A percentile compares a stretch with the other conserved stretches of the same genome.
These are phyloP conservation scores for Agonopterix subpropinquella DNA, from an alignment of 2,888 invertebrate species.

Conservation along the genomic window DNA sequence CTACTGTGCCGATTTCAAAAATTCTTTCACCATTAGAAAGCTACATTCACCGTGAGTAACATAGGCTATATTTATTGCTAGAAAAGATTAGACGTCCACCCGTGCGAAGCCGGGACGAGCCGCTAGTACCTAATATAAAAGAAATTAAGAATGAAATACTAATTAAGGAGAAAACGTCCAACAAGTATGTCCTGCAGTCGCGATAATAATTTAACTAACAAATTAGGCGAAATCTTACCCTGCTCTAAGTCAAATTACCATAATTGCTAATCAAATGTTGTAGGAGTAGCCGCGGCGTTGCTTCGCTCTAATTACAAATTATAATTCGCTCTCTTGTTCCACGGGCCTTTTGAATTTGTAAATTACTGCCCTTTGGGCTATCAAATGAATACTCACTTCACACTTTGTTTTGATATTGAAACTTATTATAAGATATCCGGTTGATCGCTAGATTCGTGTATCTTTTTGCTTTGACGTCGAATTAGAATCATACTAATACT, in stretches of 20 bases:
- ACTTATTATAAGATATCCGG: background rate
- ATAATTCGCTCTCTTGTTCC: slow-evolving; percentile 73
- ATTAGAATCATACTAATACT: too few species aligned
- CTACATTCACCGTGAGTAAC: too few species aligned
- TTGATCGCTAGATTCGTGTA: background rate
- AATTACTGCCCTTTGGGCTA: slow-evolving; percentile 61
- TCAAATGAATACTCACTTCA: slow-evolving; percentile 48
- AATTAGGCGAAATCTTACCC: slow-evolving; percentile 72
- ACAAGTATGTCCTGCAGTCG: slow-evolving; percentile 33
- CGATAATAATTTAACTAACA: slow-evolving; percentile 70
- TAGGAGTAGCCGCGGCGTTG: slow-evolving; percentile 58
- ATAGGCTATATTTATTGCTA: too few species aligned
- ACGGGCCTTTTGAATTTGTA: slow-evolving; percentile 71
- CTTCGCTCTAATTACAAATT: slow-evolving; percentile 71
- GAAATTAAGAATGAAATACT: slow-evolving; percentile 17
- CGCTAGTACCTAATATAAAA: too few species aligned
- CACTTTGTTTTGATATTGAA: background rate
- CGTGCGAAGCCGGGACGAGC: too few species aligned
- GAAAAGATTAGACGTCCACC: too few species aligned
- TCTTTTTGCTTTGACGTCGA: too few species aligned
- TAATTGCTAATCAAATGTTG: slow-evolving; percentile 75
- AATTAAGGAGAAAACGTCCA: slow-evolving; percentile 21
- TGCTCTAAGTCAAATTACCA: slow-evolving; percentile 72
- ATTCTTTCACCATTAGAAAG: too few species aligned
- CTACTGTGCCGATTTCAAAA: too few species aligned